Conservation (phyloP, 2,888 invertebrate species). For the Parasteatoda lunata region DNA sequence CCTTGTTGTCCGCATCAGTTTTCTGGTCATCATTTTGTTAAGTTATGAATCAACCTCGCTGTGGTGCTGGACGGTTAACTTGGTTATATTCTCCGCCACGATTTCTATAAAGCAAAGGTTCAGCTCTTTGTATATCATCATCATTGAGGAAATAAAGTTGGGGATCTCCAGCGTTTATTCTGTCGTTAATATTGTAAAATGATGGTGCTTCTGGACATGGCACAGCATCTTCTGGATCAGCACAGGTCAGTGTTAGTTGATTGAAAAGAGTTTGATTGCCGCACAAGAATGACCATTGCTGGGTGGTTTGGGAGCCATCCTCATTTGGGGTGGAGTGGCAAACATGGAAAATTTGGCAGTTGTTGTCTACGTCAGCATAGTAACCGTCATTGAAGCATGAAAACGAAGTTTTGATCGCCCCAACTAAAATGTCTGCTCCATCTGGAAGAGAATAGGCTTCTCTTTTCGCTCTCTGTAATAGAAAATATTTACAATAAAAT, state of each 20-base stretch:
- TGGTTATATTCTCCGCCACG: constrained; percentile 26
- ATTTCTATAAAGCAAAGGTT: constrained; percentile 52
- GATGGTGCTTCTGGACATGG: constrained; percentile 62
- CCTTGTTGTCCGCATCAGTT: background rate
- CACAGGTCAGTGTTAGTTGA: constrained; percentile 67
- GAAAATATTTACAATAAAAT: background rate
- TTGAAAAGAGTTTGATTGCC: constrained; percentile 69
- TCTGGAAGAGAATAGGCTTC: constrained; percentile 67
- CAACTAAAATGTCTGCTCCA: constrained; percentile 63
- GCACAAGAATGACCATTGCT: constrained; percentile 68
- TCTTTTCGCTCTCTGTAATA: constrained; percentile 50
- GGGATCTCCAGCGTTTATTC: constrained; percentile 63
- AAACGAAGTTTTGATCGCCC: constrained; percentile 64
- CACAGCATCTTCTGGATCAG: constrained; percentile 64
- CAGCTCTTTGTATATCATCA: constrained; percentile 60
- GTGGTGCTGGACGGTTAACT: constrained; percentile 13
- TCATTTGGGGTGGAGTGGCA: constrained; percentile 54
- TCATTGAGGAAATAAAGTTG: constrained; percentile 60
- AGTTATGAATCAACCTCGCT: constrained; percentile 13
- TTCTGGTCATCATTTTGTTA: background rate
- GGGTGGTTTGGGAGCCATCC: constrained; percentile 37
- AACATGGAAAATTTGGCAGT: constrained; percentile 69
- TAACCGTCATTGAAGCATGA: constrained; percentile 63
- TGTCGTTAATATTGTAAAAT: constrained; percentile 69
- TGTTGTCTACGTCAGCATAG: constrained; percentile 69